Conservation (phyloP, 2,113 vertebrate genomes). For the Australoheros scitulus region DNA sequence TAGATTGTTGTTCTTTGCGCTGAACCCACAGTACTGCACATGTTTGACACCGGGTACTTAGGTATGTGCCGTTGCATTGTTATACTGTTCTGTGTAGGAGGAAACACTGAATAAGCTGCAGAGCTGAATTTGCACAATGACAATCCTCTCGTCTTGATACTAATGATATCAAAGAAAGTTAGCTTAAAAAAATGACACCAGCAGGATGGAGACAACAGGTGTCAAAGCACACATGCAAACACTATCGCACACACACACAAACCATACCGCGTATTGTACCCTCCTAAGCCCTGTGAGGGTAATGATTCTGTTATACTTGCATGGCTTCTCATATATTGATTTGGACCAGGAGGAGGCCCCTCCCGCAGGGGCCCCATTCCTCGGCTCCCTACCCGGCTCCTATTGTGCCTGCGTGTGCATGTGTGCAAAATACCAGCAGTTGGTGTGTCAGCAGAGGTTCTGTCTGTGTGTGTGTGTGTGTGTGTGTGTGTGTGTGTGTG, state of each 20-base stretch:
- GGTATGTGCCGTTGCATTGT: slow-evolving; percentile 26
- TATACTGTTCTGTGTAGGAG: slow-evolving; percentile 16
- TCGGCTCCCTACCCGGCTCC: slow-evolving; percentile 49
- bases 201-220: slow-evolving; percentile 71
- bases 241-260: slow-evolving; percentile 33
- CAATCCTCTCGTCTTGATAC: slow-evolving; percentile 17
- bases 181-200: slow-evolving; percentile 30
- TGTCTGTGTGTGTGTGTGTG: neutral
- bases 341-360: slow-evolving; percentile 70
- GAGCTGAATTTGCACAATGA: slow-evolving; percentile 19
- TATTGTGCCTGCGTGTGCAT: slow-evolving; percentile 69
- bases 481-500: neutral
- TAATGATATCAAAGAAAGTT: slow-evolving; percentile 46
- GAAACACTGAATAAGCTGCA: neutral
- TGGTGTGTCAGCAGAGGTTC: slow-evolving; percentile 58
- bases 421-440: slow-evolving; percentile 76
- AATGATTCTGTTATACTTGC: slow-evolving; percentile 81
- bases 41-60: slow-evolving; percentile 35
- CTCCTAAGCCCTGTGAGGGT: slow-evolving; percentile 69
- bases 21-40: slow-evolving; percentile 20
- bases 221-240: slow-evolving; percentile 44
- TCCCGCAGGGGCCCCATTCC: slow-evolving; percentile 62
- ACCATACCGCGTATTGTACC: slow-evolving; percentile 53
- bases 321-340: slow-evolving; percentile 83
- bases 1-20: slow-evolving; percentile 48